Evolutionary conservation across 2,113 vertebrate genomes (phyloP).

Genomic region (Camelus dromedarius): DNA sequence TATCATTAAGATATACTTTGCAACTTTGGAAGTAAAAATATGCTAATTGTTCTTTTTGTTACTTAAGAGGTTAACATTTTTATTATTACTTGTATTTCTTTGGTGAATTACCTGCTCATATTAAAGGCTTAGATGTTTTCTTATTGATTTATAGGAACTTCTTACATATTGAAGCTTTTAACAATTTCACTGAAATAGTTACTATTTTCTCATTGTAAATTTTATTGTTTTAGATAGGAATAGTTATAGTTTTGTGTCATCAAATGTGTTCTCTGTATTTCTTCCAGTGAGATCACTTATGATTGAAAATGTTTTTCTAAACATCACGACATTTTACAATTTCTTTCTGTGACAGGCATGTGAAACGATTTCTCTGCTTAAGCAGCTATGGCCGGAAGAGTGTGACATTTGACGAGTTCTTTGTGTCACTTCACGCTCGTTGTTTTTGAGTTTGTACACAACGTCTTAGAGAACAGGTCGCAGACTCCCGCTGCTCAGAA

Average conservation of each 20-base stretch:
- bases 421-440: slow-evolving; percentile 80
- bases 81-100: slow-evolving; percentile 29
- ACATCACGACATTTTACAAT: not conserved
- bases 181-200: not conserved
- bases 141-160: not conserved
- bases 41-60: not conserved
- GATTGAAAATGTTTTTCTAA: slow-evolving; percentile 24
- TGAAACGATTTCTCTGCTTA: slow-evolving; percentile 54
- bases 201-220: not conserved
- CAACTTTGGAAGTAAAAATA: not conserved
- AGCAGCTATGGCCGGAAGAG: slow-evolving; percentile 82
- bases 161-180: not conserved
- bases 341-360: slow-evolving; percentile 59
- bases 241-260: not conserved
- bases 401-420: slow-evolving; percentile 78
- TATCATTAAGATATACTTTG: slow-evolving; percentile 38
- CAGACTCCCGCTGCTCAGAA: not conserved
- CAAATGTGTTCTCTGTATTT: not conserved
- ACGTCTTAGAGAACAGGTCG: slow-evolving; percentile 59
- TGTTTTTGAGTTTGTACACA: slow-evolving; percentile 77
- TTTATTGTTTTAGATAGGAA: not conserved
- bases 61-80: not conserved
- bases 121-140: not conserved
- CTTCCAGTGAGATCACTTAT: not conserved
- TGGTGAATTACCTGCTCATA: not conserved